Base-by-base conservation (phyloP, 2,888 invertebrate species). In the Dryobotodes eremita region DNA sequence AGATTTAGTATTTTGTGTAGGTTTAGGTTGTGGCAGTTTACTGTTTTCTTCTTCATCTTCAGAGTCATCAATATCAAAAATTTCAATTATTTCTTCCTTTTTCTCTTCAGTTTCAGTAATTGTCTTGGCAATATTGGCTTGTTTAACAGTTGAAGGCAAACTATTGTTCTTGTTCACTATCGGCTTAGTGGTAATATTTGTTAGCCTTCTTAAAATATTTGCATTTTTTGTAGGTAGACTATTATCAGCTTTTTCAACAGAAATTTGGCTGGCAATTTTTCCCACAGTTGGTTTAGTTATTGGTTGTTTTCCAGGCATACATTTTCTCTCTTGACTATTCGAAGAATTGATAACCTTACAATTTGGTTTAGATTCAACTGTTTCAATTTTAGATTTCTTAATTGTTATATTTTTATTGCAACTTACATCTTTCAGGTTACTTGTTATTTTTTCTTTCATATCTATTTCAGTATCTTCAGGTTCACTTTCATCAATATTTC, bases 51-150 rank as follows among this genome's bases (percentile, higher is more conserved):
- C 88, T 83, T 94, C 95, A 77, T 96, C 95, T 88, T 96, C 96
- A 71, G 96, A 96, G 86, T 96, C 96, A 71, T 96, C 96, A 83
- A 96, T 93, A 83, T 94, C 95, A 80, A 94, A 96, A 85, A 96
- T 94, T 92, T 96, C 96, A 80, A 95, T 93, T 75, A 95, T 92
- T 79, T 92, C 90, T 50, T 94, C 93, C 61, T 94, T 89, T 75
- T 93, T 91, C 59, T 83, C 72, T 50, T 74, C 72, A n/a, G 70
- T 55, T 79, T 83, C 50, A 48, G 90, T 85, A 80, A 90, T 89
- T 79, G 90, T 90, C 76, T 90, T 86, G 70, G 91, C 83, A 5
- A 88, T 61, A 84, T 82, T 83, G 57, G 87, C 88, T 86, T 89
- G 86, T 75, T 83, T 65, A 53, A 68, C 42, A 26, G 57, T 61